Base-by-base conservation (phyloP, 1,140 invertebrate species). In the Diachasmimorpha longicaudata region DNA sequence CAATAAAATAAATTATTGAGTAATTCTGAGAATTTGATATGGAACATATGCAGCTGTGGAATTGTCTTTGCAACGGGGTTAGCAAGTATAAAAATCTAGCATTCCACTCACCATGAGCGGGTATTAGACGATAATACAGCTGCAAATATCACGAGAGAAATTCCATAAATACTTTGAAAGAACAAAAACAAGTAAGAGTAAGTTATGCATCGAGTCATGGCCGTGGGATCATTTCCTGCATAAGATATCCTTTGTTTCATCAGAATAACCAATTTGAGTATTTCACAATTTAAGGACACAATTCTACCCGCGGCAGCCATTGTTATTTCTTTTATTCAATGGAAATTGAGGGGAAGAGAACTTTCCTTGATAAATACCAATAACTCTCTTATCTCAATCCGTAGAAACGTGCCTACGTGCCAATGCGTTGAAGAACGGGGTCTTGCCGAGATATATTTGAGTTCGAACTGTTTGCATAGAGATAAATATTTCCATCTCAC, bases 201-300 rank as follows among this genome's bases (percentile, higher is more conserved):
- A 68, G 10, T 37, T 68, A 68, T 68, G 36, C 31, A 68, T 68
- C 31, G n/a, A 68, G 11, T 68, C 66, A 68, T 68, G 66, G 36
- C 39, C 31, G 36, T 68, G 36, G 66, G 66, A 68, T 39, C 66
- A 68, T 68, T 68, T 68, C 66, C 66, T 37, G 66, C 58, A 63
- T 52, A n/a, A 52, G 9, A 42, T 52, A 52, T 19, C 48, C n/a
- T 52, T 52, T 52, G 48, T 52, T 52, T 16, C 16, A 19, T 52
- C 16, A 52, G 48, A n/a, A 52, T n/a, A 4, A 1, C 19, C 6
- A 52, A 16, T 52, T 52, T 10, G 19, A 52, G 14, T 52, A 52
- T 52, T 52, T 52, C 48, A 9, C 14, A 52, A 52, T 42, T 42
- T 42, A 9, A 10, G 39, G 39, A 13, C 39, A 42, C 4, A 42